phyloP scores from a whole-genome alignment of 2,113 vertebrate genomes.

The Andinoacara biseriatus region DNA sequence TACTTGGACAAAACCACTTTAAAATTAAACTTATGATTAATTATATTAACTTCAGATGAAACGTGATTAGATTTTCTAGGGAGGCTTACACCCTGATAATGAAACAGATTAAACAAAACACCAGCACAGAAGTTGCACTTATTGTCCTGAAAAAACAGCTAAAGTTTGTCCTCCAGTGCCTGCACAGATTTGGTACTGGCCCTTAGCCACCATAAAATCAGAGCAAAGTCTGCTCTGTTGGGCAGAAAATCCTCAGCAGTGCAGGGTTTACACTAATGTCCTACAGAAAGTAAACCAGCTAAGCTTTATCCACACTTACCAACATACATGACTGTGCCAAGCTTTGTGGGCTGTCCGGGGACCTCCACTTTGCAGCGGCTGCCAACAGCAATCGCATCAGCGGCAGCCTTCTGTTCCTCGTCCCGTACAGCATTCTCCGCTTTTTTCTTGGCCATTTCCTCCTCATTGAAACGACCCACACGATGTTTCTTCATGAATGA shows the following conservation, averaged over 20 bases:
- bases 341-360: constrained; percentile 81
- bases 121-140: background rate
- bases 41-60: background rate
- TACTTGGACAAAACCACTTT: background rate
- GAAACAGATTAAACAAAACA: background rate
- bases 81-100: background rate
- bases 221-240: constrained; percentile 2
- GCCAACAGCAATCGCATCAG: constrained; percentile 81
- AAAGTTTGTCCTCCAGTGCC: background rate
- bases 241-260: constrained; percentile 2
- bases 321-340: constrained; percentile 89
- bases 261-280: constrained; percentile 1
- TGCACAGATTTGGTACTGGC: background rate
- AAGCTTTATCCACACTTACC: constrained; percentile 78
- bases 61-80: background rate
- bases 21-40: background rate
- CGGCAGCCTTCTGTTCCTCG: constrained; percentile 78
- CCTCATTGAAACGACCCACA: constrained; percentile 83
- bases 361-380: constrained; percentile 85
- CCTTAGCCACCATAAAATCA: background rate
- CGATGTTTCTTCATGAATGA: constrained; percentile 87
- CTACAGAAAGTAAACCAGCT: background rate
- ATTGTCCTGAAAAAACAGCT: background rate
- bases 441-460: constrained; percentile 75
- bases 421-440: constrained; percentile 69